Base-by-base conservation (phyloP, 2,797 vertebrate species). In the Melopsittacus undulatus region DNA sequence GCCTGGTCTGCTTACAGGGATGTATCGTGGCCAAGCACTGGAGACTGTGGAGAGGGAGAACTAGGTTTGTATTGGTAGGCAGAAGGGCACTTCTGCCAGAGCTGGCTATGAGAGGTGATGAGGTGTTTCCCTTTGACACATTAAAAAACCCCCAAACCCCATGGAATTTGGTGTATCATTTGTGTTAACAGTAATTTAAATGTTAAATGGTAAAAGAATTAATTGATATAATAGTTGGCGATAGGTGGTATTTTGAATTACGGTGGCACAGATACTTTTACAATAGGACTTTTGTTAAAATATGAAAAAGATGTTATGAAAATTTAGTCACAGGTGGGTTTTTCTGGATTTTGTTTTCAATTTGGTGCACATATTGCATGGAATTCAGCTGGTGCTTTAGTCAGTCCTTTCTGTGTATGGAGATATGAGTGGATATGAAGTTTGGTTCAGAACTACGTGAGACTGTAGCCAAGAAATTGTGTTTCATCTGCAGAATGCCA, bases 401-500 rank as follows among this genome's bases (percentile, higher is more conserved):
- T 96, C 84, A 86, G 56, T 73, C 43, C 19, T 93, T 86, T 89
- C 43, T 76, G 21, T 64, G 16, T 90, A 38, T 79, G 61, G 6
- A 59, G 43, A 43, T 80, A 62, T 38, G 85, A 68, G 67, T 91
- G 46, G 9, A 74, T 94, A 63, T 68, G 40, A 87, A 81, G 54
- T 89, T 93, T 86, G 27, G 7, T 74, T 91, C 63, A 57, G 81
- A 87, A 90, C 63, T 83, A 42, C 42, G 29, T 59, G 45, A 82
- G 30, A 36, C 46, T 67, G 40, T 34, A 92, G 87, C 94, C 91
- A 95, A 91, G 90, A 94, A 96, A 89, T 34, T 81, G 27, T 84
- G 57, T 94, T 96, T 96, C 85, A 94, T 95, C 85, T 86, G 36
- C 80, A 91, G 87, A 91, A 84, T 91, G 88, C 76, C 90, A 93